These are phyloP conservation scores for Tryphoninae sp. DNA, from an alignment of 2,888 invertebrate species.

Conservation along the genomic window DNA sequence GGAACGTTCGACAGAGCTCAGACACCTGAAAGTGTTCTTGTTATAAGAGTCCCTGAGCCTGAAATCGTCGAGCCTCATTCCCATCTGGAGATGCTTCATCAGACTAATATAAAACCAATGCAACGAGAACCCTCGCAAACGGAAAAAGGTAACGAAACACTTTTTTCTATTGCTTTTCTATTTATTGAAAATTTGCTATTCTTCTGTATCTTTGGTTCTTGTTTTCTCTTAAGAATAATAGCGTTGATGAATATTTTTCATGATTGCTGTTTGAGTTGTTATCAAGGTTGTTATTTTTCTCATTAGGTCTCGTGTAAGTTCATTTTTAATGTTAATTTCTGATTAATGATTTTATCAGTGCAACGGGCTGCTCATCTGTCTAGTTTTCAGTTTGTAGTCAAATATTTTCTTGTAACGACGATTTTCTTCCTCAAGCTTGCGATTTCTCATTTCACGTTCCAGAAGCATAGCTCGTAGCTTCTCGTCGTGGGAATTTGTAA, in stretches of 20 bases:
- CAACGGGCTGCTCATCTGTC: conserved; percentile 68
- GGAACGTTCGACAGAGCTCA: conserved; percentile 52
- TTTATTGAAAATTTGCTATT: background rate
- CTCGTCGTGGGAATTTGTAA: conserved; percentile 60
- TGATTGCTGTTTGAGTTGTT: too few species aligned
- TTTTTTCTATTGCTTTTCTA: background rate
- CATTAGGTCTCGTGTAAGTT: too few species aligned
- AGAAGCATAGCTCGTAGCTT: conserved; percentile 64
- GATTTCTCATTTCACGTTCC: conserved; percentile 59
- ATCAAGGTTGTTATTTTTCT: too few species aligned
- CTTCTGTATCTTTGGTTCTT: background rate
- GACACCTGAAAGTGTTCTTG: conserved; percentile 74
- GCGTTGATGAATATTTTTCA: too few species aligned
- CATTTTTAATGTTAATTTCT: too few species aligned
- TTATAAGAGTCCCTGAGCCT: conserved; percentile 78
- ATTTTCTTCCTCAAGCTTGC: conserved; percentile 58
- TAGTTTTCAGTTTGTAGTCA: conserved; percentile 48
- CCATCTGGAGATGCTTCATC: conserved; percentile 76
- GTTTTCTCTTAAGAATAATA: conserved; percentile 8
- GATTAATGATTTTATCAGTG: conserved; percentile 53
- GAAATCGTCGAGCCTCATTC: conserved; percentile 76
- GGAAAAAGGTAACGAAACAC: conserved; percentile 75
- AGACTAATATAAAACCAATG: conserved; percentile 75
- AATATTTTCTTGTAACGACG: conserved; percentile 41
- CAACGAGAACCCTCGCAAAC: conserved; percentile 78